Percentiles rank a stretch among this genome's conserved stretches.
Conservation (phyloP, 2,113 vertebrate species). For the Lepisosteus oculatus region DNA sequence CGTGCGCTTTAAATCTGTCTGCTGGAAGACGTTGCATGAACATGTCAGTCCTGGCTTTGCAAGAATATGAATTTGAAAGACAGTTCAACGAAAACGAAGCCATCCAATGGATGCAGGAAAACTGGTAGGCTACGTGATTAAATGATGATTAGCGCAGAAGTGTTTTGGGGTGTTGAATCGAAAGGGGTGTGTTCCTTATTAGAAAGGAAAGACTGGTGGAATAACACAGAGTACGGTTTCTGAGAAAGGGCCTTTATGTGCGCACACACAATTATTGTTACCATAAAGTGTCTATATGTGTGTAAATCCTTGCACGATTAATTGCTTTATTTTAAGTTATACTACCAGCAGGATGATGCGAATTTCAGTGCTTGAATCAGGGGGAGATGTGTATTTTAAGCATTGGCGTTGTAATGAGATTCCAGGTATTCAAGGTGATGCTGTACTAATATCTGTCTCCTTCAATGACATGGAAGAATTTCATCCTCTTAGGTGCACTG, state of each 20-base stretch:
- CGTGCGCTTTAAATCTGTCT: conserved; percentile 13
- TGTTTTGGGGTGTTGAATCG: background rate
- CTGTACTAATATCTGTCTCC: conserved; percentile 16
- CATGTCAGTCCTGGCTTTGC: conserved; percentile 93
- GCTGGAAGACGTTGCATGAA: conserved; percentile 55
- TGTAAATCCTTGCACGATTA: background rate
- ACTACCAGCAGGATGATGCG: background rate
- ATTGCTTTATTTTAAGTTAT: no score
- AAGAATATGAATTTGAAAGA: conserved; percentile 96
- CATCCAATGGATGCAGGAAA: conserved; percentile 98
- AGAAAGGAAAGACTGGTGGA: background rate
- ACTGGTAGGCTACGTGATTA: conserved; percentile 76
- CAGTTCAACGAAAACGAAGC: conserved; percentile 96
- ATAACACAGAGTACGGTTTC: background rate
- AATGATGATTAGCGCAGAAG: background rate
- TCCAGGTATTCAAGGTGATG: conserved; percentile 27
- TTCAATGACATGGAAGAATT: conserved; percentile 12
- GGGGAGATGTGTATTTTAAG: conserved; percentile 18
- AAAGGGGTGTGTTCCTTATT: background rate
- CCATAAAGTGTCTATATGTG: conserved; percentile 6
- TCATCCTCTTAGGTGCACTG: conserved; percentile 13
- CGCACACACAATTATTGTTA: background rate
- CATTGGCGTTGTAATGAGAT: conserved; percentile 24
- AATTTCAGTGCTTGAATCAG: conserved; percentile 4
- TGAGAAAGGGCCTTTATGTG: conserved; percentile 3